Evolutionary conservation across 2,888 invertebrate species (phyloP).

Genomic region (Macrophya annulata): DNA sequence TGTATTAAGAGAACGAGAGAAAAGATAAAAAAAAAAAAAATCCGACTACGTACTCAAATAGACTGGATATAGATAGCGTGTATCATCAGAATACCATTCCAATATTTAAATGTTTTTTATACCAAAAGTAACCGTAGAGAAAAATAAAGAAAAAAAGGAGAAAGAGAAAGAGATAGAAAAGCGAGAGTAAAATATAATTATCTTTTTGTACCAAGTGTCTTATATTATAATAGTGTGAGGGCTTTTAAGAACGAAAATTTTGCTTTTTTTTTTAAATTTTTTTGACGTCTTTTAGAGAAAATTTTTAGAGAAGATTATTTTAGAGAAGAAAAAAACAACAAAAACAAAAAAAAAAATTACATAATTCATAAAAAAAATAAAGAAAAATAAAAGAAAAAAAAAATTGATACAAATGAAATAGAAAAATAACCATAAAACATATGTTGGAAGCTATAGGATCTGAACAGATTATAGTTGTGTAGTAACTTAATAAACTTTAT

Average conservation of each 20-base stretch:
- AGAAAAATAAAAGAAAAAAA: neutral
- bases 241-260: constrained; percentile 50
- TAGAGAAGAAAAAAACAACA: neutral
- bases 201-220: constrained; percentile 75
- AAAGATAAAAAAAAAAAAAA: constrained; percentile 56
- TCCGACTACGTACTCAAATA: constrained; percentile 59
- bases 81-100: constrained; percentile 72
- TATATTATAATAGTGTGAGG: constrained; percentile 60
- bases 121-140: constrained; percentile 72
- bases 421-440: neutral
- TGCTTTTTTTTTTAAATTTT: constrained; percentile 33
- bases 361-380: constrained; percentile 1
- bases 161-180: constrained; percentile 9
- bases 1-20: neutral
- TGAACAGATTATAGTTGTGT: constrained; percentile 39
- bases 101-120: constrained; percentile 75
- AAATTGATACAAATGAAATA: neutral
- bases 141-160: neutral
- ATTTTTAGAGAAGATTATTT: constrained; percentile 52
- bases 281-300: constrained; percentile 40
- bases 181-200: constrained; percentile 37
- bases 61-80: constrained; percentile 65
- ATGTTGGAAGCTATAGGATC: constrained; percentile 50
- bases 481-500: constrained; percentile 3
- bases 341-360: neutral